Evolutionary conservation across 1,140 invertebrate species (phyloP), one percentile per base, ranked within the genome.

Genomic region (Archegozetes longisetosus): DNA sequence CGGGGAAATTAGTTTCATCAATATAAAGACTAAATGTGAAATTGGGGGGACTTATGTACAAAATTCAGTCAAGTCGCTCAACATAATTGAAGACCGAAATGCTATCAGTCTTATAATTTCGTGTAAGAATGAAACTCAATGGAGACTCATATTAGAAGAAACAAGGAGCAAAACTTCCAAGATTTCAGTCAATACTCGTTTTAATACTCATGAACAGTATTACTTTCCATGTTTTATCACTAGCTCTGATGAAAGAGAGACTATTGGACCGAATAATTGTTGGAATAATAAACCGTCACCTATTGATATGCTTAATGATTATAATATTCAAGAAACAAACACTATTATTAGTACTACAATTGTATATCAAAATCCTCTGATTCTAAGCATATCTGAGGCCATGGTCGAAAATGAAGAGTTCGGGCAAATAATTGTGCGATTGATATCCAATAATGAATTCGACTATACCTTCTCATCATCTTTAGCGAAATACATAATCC

Each of bases 1-100:
- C 65, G 84, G 84, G 23, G 80, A 81, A 61, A 77, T 86, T 63
- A 73, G 79, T 51, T 79, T 86, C 69, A 74, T 86, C 52, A 82
- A 84, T 69, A 73, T 86, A 14, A 77, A 78, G 48, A 80, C 75
- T 68, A 80, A 81, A n/a, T 75, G 78, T 26, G 78, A 79, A 69
- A 76, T 84, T 28, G 79, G 79, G 28, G 76, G 75, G 48, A 80
- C 81, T n/a, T 75, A 76, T 54, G 74, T 85, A 50, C 3, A 4
- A 20, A 26, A 26, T 12, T 26, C 23, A 26, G 20, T 54, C 25
- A 54, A 25, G 25, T 9, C 12, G n/a, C 9, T 54, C 6, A 23
- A 17, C 3, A 28, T 54, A 12, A 54, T 54, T 17, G 25, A 25
- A 23, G 53, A 54, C 25, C 12, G 12, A 20, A 23, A 12, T 28